Conservation (phyloP, 1,140 invertebrate genomes). For the Leptestheria dahalacensis region DNA sequence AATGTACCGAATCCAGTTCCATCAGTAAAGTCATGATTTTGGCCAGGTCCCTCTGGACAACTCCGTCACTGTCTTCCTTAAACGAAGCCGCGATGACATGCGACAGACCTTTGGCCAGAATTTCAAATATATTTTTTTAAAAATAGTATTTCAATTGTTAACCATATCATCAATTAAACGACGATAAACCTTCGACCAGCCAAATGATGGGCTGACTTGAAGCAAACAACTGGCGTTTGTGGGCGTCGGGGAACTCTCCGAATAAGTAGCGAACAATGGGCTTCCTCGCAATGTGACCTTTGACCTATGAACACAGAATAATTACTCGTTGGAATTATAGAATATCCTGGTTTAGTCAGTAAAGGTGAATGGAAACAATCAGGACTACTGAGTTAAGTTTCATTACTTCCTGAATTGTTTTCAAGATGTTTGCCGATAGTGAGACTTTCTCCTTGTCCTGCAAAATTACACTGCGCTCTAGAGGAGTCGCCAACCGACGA, state of each 20-base stretch:
- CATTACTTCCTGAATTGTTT: too few relatives aligned
- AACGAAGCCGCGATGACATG: conserved; percentile 47
- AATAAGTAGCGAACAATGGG: conserved; percentile 52
- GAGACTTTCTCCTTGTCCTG: too few relatives aligned
- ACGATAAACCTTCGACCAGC: conserved; percentile 39
- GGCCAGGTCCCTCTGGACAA: conserved; percentile 58
- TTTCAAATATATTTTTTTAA: background rate
- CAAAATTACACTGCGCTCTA: background rate
- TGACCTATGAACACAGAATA: too few relatives aligned
- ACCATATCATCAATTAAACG: background rate
- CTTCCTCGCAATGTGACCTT: conserved; percentile 29
- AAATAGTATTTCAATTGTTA: too few relatives aligned
- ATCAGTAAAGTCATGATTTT: conserved; percentile 46
- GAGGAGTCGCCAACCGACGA: background rate
- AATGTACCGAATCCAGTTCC: conserved; percentile 34
- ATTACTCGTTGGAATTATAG: too few relatives aligned
- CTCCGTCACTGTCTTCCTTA: conserved; percentile 57
- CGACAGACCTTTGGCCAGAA: conserved; percentile 31
- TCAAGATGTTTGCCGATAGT: too few relatives aligned
- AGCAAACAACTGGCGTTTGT: conserved; percentile 41
- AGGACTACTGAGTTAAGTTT: too few relatives aligned
- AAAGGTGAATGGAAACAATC: conserved; percentile 1
- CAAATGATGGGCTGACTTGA: conserved; percentile 52
- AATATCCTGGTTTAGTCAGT: background rate
- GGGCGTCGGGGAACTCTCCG: conserved; percentile 47